phyloP scores from a whole-genome alignment of 2,797 vertebrate genomes.

The Eospalax fontanierii region DNA sequence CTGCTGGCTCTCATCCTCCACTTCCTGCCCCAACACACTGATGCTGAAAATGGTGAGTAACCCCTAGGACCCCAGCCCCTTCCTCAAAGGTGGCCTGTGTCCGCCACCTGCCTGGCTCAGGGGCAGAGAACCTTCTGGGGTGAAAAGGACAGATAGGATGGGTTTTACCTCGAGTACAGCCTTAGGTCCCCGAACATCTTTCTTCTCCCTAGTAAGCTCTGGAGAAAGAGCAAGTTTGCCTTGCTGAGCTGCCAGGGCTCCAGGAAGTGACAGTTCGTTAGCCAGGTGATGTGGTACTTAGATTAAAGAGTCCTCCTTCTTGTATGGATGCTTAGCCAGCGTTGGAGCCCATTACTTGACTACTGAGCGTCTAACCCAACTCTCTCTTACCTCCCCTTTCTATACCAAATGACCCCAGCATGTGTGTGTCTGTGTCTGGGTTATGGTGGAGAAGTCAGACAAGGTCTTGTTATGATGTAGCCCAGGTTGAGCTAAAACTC shows the following conservation, averaged over 20 bases:
- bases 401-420: no score
- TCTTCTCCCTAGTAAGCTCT: no score
- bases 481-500: neutral
- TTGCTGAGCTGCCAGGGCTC: neutral
- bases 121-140: neutral
- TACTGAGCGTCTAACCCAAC: no score
- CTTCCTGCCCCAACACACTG: neutral
- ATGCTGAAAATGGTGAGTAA: constrained; percentile 32
- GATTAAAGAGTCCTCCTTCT: no score
- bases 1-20: constrained; percentile 36
- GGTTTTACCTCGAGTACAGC: neutral
- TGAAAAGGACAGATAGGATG: accelerated
- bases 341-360: no score
- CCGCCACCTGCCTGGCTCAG: neutral
- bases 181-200: neutral
- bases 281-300: neutral
- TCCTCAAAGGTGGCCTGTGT: accelerated
- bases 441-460: neutral
- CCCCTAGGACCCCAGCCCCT: accelerated
- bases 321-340: no score
- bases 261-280: neutral
- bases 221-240: no score
- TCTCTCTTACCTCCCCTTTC: no score
- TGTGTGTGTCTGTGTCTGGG: neutral
- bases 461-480: neutral